Conservation (phyloP, 2,797 vertebrate species). For the Bufotes viridis region DNA sequence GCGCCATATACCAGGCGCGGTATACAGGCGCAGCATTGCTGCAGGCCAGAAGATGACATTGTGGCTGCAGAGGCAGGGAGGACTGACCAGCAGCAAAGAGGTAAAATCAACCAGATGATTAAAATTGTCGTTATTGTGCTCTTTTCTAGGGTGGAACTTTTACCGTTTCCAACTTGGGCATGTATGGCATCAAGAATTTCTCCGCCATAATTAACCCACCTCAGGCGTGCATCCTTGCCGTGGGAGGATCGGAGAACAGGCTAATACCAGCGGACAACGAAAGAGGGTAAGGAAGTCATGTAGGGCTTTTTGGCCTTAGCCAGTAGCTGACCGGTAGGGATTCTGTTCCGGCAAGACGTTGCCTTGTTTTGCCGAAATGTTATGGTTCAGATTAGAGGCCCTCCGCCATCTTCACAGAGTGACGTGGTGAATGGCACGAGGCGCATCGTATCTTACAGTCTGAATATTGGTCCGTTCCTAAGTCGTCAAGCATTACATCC, state of each 20-base stretch:
- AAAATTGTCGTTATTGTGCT: constrained; percentile 11
- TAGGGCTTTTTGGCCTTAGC: too few species aligned
- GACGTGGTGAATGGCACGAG: too few species aligned
- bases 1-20: too few species aligned
- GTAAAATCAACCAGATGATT: not conserved
- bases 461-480: too few species aligned
- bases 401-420: too few species aligned
- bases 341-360: not conserved
- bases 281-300: constrained; percentile 81
- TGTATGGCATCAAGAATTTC: constrained; percentile 98
- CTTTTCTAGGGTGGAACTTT: constrained; percentile 90
- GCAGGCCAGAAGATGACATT: too few species aligned
- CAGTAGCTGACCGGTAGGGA: not conserved
- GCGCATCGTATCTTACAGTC: too few species aligned
- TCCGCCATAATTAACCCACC: constrained; percentile 98
- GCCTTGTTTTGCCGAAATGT: too few species aligned
- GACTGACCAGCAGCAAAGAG: not conserved
- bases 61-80: too few species aligned
- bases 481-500: too few species aligned
- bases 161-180: constrained; percentile 97
- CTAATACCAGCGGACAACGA: constrained; percentile 94
- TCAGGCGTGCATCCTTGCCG: constrained; percentile 94
- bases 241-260: constrained; percentile 90
- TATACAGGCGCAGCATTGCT: too few species aligned
- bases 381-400: too few species aligned